Evolutionary conservation across 2,113 vertebrate species (phyloP).

Genomic region (Mobula hypostoma): DNA sequence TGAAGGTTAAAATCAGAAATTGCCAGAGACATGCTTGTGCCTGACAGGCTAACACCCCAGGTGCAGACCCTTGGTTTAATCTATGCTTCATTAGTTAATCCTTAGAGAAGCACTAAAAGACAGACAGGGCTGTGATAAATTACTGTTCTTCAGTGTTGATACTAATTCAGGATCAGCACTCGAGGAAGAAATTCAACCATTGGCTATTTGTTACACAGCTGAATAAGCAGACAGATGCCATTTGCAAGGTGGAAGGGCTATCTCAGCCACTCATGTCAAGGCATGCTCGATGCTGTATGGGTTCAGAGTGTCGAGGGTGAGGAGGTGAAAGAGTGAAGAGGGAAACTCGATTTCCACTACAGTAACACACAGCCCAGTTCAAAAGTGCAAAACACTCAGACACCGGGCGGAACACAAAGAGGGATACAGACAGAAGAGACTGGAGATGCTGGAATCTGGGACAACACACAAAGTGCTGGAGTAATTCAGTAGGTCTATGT

Average conservation of each 20-base stretch:
- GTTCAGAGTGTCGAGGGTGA: neutral
- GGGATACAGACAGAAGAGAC: too few species aligned
- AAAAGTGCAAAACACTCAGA: neutral
- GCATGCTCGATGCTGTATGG: neutral
- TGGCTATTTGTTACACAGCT: neutral
- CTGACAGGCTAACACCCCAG: neutral
- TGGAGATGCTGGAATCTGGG: too few species aligned
- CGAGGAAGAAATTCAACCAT: neutral
- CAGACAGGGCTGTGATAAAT: neutral
- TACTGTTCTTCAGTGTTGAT: neutral
- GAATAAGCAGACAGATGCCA: neutral
- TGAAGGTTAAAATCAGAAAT: neutral
- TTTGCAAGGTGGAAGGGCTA: neutral
- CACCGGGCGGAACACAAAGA: neutral
- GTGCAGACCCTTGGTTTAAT: neutral
- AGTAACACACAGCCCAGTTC: neutral
- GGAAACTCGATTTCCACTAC: neutral
- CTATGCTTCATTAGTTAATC: neutral
- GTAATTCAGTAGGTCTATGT: too few species aligned
- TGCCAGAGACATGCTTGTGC: neutral
- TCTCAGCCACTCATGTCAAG: neutral
- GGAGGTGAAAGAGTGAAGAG: neutral
- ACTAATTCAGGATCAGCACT: neutral
- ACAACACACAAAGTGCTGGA: too few species aligned
- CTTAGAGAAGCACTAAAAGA: neutral